Evolutionary conservation across 2,888 invertebrate species (phyloP).

Genomic region (Pedicia rivosa): DNA sequence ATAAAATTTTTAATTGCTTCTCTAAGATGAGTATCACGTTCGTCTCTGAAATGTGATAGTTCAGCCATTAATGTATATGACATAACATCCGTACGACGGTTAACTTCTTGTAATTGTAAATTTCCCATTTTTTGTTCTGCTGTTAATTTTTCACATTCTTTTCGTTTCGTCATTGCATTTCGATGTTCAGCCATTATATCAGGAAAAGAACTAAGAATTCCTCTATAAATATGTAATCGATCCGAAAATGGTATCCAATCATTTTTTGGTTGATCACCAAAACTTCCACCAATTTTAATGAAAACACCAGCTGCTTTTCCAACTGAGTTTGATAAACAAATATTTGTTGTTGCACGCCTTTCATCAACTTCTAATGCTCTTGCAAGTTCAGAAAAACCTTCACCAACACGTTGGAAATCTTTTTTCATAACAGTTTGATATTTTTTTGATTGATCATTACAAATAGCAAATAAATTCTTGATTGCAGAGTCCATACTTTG

Average conservation of each 20-base stretch:
- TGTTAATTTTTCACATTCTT: constrained; percentile 69
- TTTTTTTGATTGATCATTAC: constrained; percentile 74
- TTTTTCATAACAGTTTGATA: constrained; percentile 46
- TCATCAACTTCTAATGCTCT: constrained; percentile 69
- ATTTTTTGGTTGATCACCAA: constrained; percentile 75
- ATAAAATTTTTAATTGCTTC: constrained; percentile 74
- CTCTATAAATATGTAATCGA: constrained; percentile 85
- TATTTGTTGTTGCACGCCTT: constrained; percentile 42
- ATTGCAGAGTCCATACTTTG: constrained; percentile 76
- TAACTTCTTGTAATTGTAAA: constrained; percentile 62
- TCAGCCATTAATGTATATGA: constrained; percentile 90
- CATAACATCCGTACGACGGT: constrained; percentile 75
- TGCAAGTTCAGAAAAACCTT: constrained; percentile 70
- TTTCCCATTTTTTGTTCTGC: constrained; percentile 71
- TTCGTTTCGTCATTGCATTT: constrained; percentile 74
- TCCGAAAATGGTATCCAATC: constrained; percentile 88
- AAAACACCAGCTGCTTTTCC: constrained; percentile 80
- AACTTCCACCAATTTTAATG: constrained; percentile 74
- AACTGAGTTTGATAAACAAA: constrained; percentile 59
- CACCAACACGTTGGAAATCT: constrained; percentile 82
- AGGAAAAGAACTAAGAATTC: constrained; percentile 78
- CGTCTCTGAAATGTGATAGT: constrained; percentile 80
- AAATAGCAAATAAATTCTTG: constrained; percentile 63
- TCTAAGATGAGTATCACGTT: constrained; percentile 73
- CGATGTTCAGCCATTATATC: constrained; percentile 82